phyloP scores from a whole-genome alignment of 2,888 invertebrate genomes.

The Nomada ferruginata region DNA sequence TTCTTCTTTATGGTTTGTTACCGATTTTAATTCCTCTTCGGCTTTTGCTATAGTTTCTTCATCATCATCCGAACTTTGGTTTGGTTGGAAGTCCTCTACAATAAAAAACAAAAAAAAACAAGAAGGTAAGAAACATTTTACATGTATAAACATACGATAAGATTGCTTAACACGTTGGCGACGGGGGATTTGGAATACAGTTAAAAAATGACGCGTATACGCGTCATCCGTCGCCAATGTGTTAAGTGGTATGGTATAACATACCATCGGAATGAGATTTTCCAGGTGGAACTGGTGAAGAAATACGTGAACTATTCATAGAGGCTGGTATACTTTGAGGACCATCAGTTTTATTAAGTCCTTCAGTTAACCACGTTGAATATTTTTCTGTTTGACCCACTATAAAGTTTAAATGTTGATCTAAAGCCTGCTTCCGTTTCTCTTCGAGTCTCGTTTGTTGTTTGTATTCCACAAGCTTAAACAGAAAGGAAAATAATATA shows the following conservation, averaged over 20 bases:
- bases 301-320: slow-evolving; percentile 83
- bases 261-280: slow-evolving; percentile 82
- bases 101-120: slow-evolving; percentile 17
- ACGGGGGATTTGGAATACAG: too few species aligned
- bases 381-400: slow-evolving; percentile 99
- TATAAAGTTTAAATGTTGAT: slow-evolving; percentile 98
- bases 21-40: slow-evolving; percentile 88
- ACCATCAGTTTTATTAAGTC: slow-evolving; percentile 88
- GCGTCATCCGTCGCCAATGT: too few species aligned
- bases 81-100: slow-evolving; percentile 93
- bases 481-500: slow-evolving; percentile 43
- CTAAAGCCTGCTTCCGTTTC: slow-evolving; percentile 96
- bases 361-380: slow-evolving; percentile 95
- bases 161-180: not conserved
- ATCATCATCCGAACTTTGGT: slow-evolving; percentile 92
- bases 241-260: not conserved
- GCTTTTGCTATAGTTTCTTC: slow-evolving; percentile 97
- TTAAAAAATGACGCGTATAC: too few species aligned
- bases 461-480: slow-evolving; percentile 95
- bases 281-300: slow-evolving; percentile 80
- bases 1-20: slow-evolving; percentile 88
- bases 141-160: not conserved
- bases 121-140: not conserved
- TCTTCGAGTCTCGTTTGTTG: slow-evolving; percentile 96
- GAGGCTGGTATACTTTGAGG: slow-evolving; percentile 82